Evolutionary conservation across 2,797 vertebrate genomes (phyloP), one percentile per base, ranked within the genome.

Genomic region (Allobates femoralis): DNA sequence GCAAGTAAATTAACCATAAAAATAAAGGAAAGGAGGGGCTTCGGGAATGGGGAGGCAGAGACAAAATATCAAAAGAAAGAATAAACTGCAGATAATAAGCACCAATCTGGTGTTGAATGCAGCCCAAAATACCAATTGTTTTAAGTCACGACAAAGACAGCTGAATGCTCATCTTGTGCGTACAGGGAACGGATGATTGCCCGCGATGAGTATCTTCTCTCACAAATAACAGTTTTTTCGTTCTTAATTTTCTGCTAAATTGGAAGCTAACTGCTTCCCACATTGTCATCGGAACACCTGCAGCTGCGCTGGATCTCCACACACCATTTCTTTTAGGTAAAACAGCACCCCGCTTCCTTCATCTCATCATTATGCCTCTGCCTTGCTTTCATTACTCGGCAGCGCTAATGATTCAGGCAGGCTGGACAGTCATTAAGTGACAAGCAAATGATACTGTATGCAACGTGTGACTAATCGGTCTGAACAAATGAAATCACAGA

Each of bases 391-490:
- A 98, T 95, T 95, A 96, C 89, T 4, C 94, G 87, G 92, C 94
- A 37, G 94, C 94, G 91, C 94, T 95, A 94, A 95, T 95, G 95
- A 95, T 93, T 93, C 95, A 95, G 94, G 94, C 94, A 95, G 95
- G 93, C 96, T 94, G 97, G 96, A 96, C 96, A 96, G 94, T 96
- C 95, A 97, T 97, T 97, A 97, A 95, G 94, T 96, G 97, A 98
- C 97, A 96, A 95, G 96, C 95, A 99, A 99, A 99, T 99, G 96
- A 99, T 98, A 99, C 95, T 94, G 95, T 96, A 95, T 95, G 93
- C 92, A 94, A 91, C 71, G 94, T 93, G 95, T 93, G 95, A 95
- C 94, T 94, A 95, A 95, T 95, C 92, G 95, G 95, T 96, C 96
- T 95, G 95, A 95, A 95, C 94, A 95, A 96, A 97, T 96, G 96